Evolutionary conservation across 2,888 invertebrate species (phyloP), one percentile per base, ranked within the genome.

Genomic region (Schizotus pectinicornis): DNA sequence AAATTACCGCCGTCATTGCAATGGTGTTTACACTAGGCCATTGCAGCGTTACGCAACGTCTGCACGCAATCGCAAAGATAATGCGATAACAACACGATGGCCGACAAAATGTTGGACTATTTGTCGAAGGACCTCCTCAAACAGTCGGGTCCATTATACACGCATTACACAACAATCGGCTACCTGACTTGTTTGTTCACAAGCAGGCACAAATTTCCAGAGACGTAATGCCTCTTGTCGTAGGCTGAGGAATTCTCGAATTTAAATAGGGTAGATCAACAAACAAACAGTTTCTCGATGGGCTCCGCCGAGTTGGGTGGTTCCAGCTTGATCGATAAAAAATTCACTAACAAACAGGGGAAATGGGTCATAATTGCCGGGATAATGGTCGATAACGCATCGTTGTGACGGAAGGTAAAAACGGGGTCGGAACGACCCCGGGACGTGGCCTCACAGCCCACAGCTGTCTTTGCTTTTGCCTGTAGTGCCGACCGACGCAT

Each of bases 181-280:
- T 68, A 68, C 68, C 67, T 68, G 65, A 56, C 62, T 61, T 67
- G 61, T 67, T 67, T 67, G 59, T 56, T 62, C 45, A 60, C 59
- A 45, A 49, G 43, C 52, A 50, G 47, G 50, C 55, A 52, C 54
- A 45, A 50, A 55, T 51, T 51, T 61, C 47, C 52, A 53, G 59
- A 53, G 45, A 38, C 47, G 38, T 39, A 51, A 37, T 49, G 13
- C 38, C 36, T 22, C 42, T 38, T 22, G 34, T 22, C 13, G 3
- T 9, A 32, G 43, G 33, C 22, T 5, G 42, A 48, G 55, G 49
- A 56, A 56, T 43, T 56, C 49, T 49, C 34, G 43, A 48, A 56
- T 48, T 56, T 56, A 56, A 56, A 56, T 56, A 49, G 47, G 42
- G 9, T 22, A 22, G 22, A 22, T 22, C 22, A 2, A 22, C 22